phyloP scores from a whole-genome alignment of 1,140 invertebrate genomes.

The Cataglyphis hispanica region DNA sequence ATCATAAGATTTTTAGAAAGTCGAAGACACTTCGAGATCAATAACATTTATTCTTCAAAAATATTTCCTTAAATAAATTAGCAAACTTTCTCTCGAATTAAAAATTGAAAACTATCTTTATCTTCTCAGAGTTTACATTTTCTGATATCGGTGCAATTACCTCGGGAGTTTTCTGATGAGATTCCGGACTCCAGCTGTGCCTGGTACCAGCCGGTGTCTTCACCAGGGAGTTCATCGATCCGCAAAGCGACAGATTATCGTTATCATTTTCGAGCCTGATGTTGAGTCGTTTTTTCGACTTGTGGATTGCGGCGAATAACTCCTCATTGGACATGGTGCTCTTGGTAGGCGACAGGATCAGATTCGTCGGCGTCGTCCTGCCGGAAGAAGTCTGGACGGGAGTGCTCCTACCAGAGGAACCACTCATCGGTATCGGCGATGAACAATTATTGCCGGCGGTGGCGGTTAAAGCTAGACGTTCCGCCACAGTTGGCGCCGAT shows the following conservation, averaged over 20 bases:
- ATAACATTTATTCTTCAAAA: not conserved
- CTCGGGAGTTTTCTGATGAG: constrained; percentile 72
- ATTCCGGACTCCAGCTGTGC: constrained; percentile 85
- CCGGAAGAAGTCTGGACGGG: constrained; percentile 68
- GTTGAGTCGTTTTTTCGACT: constrained; percentile 92
- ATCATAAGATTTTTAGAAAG: not conserved
- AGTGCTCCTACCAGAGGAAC: constrained; percentile 68
- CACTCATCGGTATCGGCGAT: constrained; percentile 63
- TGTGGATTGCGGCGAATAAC: constrained; percentile 92
- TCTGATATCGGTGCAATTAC: constrained; percentile 16
- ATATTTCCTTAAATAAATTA: not conserved
- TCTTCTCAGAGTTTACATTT: constrained; percentile 48
- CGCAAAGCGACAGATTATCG: constrained; percentile 87
- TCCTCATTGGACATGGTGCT: constrained; percentile 92
- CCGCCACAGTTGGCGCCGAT: constrained; percentile 75
- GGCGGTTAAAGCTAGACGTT: constrained; percentile 74
- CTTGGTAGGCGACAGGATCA: constrained; percentile 89
- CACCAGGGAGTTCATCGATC: constrained; percentile 81
- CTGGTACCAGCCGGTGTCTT: constrained; percentile 78
- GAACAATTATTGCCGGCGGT: constrained; percentile 64
- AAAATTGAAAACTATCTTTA: not conserved
- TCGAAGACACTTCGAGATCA: not conserved
- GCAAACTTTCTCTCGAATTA: not conserved
- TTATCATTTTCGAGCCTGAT: constrained; percentile 87
- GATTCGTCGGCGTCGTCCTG: constrained; percentile 80